Evolutionary conservation across 2,888 invertebrate species (phyloP).

Genomic region (Girardia tigrina): DNA sequence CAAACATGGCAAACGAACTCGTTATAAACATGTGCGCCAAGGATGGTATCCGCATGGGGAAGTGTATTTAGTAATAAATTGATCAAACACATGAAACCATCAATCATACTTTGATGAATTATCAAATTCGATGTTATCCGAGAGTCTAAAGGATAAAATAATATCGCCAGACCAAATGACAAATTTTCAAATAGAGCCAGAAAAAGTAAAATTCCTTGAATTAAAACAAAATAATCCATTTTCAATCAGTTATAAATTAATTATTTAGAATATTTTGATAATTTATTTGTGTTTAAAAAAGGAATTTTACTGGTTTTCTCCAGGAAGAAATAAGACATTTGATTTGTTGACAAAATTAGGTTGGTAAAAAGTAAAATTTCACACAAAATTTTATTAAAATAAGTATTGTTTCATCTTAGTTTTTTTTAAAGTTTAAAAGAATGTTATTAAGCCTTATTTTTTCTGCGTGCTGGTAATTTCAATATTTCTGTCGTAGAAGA

Average conservation of each 20-base stretch:
- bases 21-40: not conserved
- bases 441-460: no score
- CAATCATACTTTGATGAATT: not conserved
- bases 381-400: no score
- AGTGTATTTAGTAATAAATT: not conserved
- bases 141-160: not conserved
- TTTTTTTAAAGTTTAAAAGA: no score
- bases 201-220: conserved; percentile 3
- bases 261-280: not conserved
- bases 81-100: not conserved
- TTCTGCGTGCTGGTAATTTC: no score
- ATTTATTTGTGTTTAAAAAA: not conserved
- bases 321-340: not conserved
- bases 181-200: not conserved
- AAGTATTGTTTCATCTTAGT: no score
- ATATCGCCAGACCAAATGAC: not conserved
- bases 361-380: no score
- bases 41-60: not conserved
- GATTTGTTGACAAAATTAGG: not conserved
- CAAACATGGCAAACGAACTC: not conserved
- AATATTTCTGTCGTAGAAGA: no score
- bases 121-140: not conserved
- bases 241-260: not conserved
- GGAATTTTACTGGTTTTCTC: not conserved
- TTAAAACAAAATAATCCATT: conserved; percentile 17